Evolutionary conservation across 2,797 vertebrate genomes (phyloP).

Genomic region (Molossus molossus): DNA sequence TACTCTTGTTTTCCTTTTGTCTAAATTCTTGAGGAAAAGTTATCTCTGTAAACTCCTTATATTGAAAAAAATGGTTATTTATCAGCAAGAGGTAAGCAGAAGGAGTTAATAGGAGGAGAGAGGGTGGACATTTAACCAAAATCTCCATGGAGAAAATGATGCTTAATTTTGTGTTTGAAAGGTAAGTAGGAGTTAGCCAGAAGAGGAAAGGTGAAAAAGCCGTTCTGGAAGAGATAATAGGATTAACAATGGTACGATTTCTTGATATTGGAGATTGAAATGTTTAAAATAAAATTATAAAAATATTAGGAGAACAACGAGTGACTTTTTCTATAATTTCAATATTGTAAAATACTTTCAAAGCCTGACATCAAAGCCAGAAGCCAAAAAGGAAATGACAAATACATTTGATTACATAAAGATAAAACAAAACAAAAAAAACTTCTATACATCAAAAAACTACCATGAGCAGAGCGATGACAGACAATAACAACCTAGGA

Average conservation of each 20-base stretch:
- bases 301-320: slow-evolving; percentile 60
- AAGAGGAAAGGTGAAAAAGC: slow-evolving; percentile 11
- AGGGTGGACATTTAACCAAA: neutral
- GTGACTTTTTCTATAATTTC: neutral
- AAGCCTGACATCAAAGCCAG: slow-evolving; percentile 29
- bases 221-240: slow-evolving; percentile 33
- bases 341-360: slow-evolving; percentile 38
- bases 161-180: slow-evolving; percentile 43
- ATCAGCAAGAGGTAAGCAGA: slow-evolving; percentile 48
- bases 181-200: neutral
- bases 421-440: neutral
- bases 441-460: neutral
- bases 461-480: neutral
- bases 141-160: neutral
- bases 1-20: slow-evolving; percentile 2
- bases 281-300: slow-evolving; percentile 40
- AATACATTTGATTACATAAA: slow-evolving; percentile 44
- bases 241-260: neutral
- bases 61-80: slow-evolving; percentile 43
- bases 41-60: slow-evolving; percentile 27
- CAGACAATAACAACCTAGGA: neutral
- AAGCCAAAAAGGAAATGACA: slow-evolving; percentile 55
- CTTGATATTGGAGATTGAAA: slow-evolving; percentile 32
- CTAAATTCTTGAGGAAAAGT: slow-evolving; percentile 32
- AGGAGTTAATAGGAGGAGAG: neutral